Evolutionary conservation across 2,888 invertebrate genomes (phyloP).

Genomic region (Spisula solida): DNA sequence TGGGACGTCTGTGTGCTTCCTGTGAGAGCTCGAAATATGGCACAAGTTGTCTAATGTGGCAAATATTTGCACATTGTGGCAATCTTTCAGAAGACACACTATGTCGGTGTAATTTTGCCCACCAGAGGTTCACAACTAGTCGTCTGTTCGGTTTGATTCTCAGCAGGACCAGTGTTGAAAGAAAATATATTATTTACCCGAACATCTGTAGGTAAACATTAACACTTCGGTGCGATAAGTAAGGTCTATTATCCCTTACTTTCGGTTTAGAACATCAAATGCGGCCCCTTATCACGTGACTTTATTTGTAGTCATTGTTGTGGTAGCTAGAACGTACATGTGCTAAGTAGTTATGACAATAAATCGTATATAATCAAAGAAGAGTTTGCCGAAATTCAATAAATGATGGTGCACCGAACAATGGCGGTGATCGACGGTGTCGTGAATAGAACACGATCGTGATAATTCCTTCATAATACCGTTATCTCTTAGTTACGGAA

Average conservation of each 20-base stretch:
- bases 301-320: background rate
- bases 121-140: background rate
- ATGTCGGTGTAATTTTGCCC: background rate
- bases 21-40: background rate
- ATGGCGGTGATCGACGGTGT: conserved; percentile 36
- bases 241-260: background rate
- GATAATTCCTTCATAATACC: conserved; percentile 47
- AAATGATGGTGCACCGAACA: conserved; percentile 34
- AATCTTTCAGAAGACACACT: background rate
- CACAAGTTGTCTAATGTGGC: background rate
- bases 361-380: conserved; percentile 28
- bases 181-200: background rate
- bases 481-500: conserved; percentile 31
- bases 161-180: background rate
- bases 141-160: background rate
- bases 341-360: conserved; percentile 44
- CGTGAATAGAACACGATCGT: conserved; percentile 12
- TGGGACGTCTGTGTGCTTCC: too few species aligned
- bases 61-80: background rate
- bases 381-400: background rate
- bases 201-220: conserved; percentile 19
- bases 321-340: conserved; percentile 26
- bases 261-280: background rate
- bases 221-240: conserved; percentile 13
- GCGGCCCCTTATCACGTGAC: background rate